Evolutionary conservation across 2,888 invertebrate genomes (phyloP), one percentile per base, ranked within the genome.

Genomic region (Palloptera scutellata): DNA sequence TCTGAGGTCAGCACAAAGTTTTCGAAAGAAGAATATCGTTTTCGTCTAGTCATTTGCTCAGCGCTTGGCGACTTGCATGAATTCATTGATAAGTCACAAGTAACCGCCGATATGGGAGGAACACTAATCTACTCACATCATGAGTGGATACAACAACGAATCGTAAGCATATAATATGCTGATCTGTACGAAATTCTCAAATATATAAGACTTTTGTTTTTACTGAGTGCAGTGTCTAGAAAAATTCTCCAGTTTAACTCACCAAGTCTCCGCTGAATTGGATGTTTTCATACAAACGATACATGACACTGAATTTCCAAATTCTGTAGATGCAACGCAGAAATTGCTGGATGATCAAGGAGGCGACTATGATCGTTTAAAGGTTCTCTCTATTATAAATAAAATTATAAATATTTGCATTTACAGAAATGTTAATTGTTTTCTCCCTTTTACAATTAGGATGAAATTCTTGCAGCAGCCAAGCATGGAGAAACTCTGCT

Each of bases 61-160:
- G 90, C 91, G 64, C 87, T 94, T 48, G 91, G 91, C 63, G 97
- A 98, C 85, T 86, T 98, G 68, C 92, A 93, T 78, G 92, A 95
- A 70, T 91, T 93, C 82, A 89, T 98, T 71, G 94, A 94, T 77
- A 87, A 89, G 73, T 90, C 90, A 74, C 95, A 96, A 84, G 86
- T 98, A 74, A 97, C 97, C 0, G 88, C 90, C 42, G 97, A 97
- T 82, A 88, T 98, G 70, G 96, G 95, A 3, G 98, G 98, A 1
- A 89, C 90, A 71, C 87, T 98, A 73, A 90, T 92, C 70, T 98
- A 97, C 86, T 93, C 94, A 77, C 96, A 98, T 84, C 90, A 94
- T 66, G 95, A 96, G 81, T 98, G 98, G 98, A 96, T 98, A 81
- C 94, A 97, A 80, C 96, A 98, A 85, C 89, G 98, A 87, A 93